phyloP scores from a whole-genome alignment of 2,797 vertebrate species.

The Pseudomugil tenellus region DNA sequence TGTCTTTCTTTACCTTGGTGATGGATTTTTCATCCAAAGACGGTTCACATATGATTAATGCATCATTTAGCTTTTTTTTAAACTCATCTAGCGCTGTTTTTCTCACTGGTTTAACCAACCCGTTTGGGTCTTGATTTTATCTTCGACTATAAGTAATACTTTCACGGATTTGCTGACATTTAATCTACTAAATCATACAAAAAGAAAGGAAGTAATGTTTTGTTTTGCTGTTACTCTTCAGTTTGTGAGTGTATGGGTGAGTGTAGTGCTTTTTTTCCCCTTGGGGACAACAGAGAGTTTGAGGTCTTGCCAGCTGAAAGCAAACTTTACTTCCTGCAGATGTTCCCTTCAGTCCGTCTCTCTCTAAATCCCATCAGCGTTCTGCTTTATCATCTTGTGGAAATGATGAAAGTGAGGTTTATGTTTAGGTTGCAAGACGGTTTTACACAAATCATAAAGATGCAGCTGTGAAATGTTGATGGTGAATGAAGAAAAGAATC shows the following conservation, averaged over 20 bases:
- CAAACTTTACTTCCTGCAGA: background rate
- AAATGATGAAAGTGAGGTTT: constrained; percentile 9
- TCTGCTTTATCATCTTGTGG: background rate
- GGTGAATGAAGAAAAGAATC: background rate
- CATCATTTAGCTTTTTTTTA: background rate
- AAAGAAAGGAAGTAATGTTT: background rate
- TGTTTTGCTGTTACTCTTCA: background rate
- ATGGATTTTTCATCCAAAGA: background rate
- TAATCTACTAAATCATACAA: background rate
- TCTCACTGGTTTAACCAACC: background rate
- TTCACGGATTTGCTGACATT: background rate
- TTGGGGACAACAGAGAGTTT: background rate
- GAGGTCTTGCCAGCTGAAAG: constrained; percentile 26
- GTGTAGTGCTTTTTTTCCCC: background rate
- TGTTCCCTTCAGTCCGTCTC: constrained; percentile 30
- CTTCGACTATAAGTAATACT: too few species aligned
- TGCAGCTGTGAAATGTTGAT: background rate
- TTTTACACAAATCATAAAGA: background rate
- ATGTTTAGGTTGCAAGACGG: too few species aligned
- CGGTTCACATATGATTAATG: background rate
- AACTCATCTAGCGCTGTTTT: background rate
- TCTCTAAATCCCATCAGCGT: background rate
- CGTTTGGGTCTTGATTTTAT: too few species aligned
- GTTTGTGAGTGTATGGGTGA: background rate
- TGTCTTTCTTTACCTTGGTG: background rate